phyloP scores from a whole-genome alignment of 2,888 invertebrate genomes.

The Leucoma salicis region DNA sequence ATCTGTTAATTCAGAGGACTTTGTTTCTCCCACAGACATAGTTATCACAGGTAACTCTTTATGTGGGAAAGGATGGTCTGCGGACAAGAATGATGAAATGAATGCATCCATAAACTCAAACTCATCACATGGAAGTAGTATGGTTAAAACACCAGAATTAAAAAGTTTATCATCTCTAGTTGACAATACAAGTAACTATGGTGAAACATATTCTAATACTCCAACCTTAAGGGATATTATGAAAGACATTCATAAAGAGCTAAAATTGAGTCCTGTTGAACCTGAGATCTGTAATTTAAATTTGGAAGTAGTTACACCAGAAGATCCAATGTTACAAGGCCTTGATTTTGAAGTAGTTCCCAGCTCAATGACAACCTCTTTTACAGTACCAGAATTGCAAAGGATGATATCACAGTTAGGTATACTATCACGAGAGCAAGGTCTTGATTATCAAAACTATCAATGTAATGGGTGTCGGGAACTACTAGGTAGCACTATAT shows the following conservation, averaged over 20 bases:
- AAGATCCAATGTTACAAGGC: constrained; percentile 68
- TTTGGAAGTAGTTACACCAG: constrained; percentile 52
- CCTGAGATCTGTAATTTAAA: constrained; percentile 49
- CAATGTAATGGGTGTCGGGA: constrained; percentile 88
- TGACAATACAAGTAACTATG: constrained; percentile 61
- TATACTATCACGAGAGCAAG: constrained; percentile 87
- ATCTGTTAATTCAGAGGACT: constrained; percentile 59
- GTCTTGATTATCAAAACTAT: constrained; percentile 93
- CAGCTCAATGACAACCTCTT: constrained; percentile 74
- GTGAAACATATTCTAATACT: constrained; percentile 54
- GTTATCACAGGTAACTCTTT: constrained; percentile 84
- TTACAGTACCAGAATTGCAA: constrained; percentile 79
- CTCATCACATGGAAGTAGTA: constrained; percentile 76
- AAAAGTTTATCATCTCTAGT: constrained; percentile 73
- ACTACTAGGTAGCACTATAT: constrained; percentile 71
- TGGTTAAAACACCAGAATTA: constrained; percentile 75
- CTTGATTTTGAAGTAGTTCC: constrained; percentile 84
- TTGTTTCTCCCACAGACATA: constrained; percentile 55
- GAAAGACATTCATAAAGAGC: constrained; percentile 69
- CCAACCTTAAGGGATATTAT: constrained; percentile 84
- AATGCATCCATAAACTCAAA: constrained; percentile 75
- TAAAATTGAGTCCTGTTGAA: constrained; percentile 63
- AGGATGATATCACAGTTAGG: constrained; percentile 85
- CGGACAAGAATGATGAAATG: constrained; percentile 82
- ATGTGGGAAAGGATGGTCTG: constrained; percentile 84